phyloP scores from a whole-genome alignment of 2,113 vertebrate genomes.

The Prionailurus viverrinus region DNA sequence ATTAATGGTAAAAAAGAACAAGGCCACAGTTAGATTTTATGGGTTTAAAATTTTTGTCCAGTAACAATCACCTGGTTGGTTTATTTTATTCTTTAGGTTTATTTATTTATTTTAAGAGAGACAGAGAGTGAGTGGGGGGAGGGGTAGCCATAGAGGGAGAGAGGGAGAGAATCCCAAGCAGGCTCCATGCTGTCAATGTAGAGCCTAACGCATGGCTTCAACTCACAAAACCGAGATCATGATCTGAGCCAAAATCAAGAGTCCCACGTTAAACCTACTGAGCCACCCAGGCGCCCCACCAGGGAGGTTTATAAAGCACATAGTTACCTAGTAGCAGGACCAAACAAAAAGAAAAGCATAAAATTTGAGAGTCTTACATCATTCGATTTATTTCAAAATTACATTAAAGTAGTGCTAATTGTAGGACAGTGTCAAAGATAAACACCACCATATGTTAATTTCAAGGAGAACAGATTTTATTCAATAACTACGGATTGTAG shows the following conservation, averaged over 20 bases:
- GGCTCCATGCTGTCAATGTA: no score
- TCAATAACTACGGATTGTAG: neutral
- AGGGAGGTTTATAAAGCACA: neutral
- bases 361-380: neutral
- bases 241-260: no score
- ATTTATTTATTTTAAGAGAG: no score
- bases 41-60: neutral
- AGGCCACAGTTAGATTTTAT: neutral
- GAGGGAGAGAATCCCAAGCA: no score
- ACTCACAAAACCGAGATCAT: no score
- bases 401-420: neutral
- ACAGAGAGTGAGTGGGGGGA: no score
- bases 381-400: neutral
- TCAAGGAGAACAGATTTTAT: neutral
- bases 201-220: no score
- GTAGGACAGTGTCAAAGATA: neutral
- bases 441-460: neutral
- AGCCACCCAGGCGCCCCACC: neutral
- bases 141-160: no score
- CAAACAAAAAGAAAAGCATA: neutral
- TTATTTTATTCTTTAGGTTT: no score
- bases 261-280: no score
- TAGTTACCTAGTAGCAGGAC: neutral
- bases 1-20: neutral
- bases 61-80: neutral